These are phyloP conservation scores for Microplitis deprimator DNA, from an alignment of 2,888 invertebrate genomes.

Conservation along the genomic window DNA sequence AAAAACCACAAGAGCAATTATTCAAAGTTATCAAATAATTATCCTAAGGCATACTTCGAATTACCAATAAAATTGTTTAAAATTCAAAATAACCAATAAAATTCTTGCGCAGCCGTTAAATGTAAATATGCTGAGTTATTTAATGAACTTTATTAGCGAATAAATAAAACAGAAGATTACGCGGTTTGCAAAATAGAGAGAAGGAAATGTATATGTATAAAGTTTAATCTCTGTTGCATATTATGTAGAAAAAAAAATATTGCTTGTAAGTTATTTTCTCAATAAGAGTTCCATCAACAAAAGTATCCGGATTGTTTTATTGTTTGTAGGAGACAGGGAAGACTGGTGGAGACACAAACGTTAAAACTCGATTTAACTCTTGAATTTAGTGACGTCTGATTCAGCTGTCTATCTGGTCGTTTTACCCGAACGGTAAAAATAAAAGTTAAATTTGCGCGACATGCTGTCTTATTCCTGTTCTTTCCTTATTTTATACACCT, in stretches of 20 bases:
- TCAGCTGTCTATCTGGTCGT: constrained; percentile 19
- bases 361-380: constrained; percentile 14
- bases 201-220: neutral
- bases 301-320: constrained; percentile 17
- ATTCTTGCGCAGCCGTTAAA: neutral
- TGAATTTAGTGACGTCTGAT: constrained; percentile 13
- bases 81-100: neutral
- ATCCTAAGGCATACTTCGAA: constrained; percentile 41
- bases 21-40: constrained; percentile 54
- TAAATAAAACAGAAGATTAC: no score
- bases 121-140: no score
- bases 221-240: neutral
- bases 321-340: neutral
- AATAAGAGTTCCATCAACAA: constrained; percentile 4
- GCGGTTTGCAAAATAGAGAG: neutral
- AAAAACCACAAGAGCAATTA: constrained; percentile 47
- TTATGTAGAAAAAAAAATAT: neutral
- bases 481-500: constrained; percentile 17
- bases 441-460: neutral
- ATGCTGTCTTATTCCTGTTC: neutral
- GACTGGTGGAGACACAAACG: constrained; percentile 7
- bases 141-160: no score
- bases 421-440: constrained; percentile 26
- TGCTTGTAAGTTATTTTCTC: neutral
- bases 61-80: neutral